phyloP scores from a whole-genome alignment of 2,797 vertebrate genomes.

The Scolopax rusticola region DNA sequence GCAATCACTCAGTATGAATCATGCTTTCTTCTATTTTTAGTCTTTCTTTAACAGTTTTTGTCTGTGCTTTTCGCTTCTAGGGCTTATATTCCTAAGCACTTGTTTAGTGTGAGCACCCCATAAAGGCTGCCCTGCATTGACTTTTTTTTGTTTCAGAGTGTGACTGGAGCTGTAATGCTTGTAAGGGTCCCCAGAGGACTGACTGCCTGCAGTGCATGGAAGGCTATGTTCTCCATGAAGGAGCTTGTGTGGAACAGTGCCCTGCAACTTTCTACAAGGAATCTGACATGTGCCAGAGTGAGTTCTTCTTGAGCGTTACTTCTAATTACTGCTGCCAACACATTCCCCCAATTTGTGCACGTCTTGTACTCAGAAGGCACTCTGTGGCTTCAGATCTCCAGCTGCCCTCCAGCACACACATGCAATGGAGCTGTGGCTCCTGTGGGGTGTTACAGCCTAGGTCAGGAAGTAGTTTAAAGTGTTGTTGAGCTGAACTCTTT shows the following conservation, averaged over 20 bases:
- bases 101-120: not conserved
- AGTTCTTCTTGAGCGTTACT: slow-evolving; percentile 42
- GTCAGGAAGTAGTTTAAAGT: not conserved
- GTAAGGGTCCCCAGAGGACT: slow-evolving; percentile 85
- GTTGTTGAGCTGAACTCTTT: not conserved
- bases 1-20: not conserved
- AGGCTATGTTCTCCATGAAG: slow-evolving; percentile 86
- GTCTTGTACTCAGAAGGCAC: not conserved
- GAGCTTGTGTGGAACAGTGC: slow-evolving; percentile 86
- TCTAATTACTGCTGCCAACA: accelerated
- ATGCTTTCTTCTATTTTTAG: not conserved
- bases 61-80: not conserved
- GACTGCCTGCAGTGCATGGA: slow-evolving; percentile 97
- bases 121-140: not conserved
- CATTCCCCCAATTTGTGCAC: accelerated
- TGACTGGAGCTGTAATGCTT: slow-evolving; percentile 94
- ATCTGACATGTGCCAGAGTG: slow-evolving; percentile 86
- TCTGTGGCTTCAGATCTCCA: not conserved
- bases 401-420: not conserved
- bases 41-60: not conserved
- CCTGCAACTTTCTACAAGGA: slow-evolving; percentile 82
- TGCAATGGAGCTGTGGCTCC: accelerated
- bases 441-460: not conserved
- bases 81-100: not conserved
- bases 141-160: slow-evolving; percentile 83